These are phyloP conservation scores for Lissocephala sabroskyi DNA, from an alignment of 2,888 invertebrate species.

Conservation along the genomic window DNA sequence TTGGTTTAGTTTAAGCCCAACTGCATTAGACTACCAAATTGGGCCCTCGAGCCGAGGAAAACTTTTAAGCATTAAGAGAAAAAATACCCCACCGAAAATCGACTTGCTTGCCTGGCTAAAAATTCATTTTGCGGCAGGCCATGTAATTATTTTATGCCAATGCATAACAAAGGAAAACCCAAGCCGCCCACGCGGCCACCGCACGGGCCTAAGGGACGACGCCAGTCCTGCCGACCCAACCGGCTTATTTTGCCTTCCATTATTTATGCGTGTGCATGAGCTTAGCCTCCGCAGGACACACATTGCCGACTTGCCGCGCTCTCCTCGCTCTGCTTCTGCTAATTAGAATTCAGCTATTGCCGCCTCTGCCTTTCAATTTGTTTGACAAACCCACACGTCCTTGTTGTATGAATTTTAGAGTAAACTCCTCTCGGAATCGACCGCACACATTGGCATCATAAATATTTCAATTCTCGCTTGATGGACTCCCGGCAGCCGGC, in stretches of 20 bases:
- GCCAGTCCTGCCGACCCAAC: slow-evolving; percentile 22
- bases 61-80: too few species aligned
- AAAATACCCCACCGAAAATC: too few species aligned
- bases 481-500: too few species aligned
- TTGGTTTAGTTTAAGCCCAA: too few species aligned
- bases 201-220: slow-evolving; percentile 31
- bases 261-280: slow-evolving; percentile 56
- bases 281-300: slow-evolving; percentile 23
- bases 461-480: slow-evolving; percentile 39
- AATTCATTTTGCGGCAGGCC: slow-evolving; percentile 59
- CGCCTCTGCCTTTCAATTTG: slow-evolving; percentile 55
- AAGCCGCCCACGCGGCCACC: background rate
- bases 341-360: slow-evolving; percentile 61
- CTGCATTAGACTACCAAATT: too few species aligned
- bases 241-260: slow-evolving; percentile 28
- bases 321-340: slow-evolving; percentile 28
- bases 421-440: too few species aligned
- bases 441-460: slow-evolving; percentile 46
- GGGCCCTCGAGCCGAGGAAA: too few species aligned
- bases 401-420: too few species aligned
- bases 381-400: too few species aligned
- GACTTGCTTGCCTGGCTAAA: slow-evolving; percentile 18
- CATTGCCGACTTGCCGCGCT: background rate
- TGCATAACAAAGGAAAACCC: slow-evolving; percentile 38
- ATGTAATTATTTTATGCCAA: slow-evolving; percentile 64